Evolutionary conservation across 2,888 invertebrate genomes (phyloP), one percentile per base, ranked within the genome.

Genomic region (Thumatha senex): DNA sequence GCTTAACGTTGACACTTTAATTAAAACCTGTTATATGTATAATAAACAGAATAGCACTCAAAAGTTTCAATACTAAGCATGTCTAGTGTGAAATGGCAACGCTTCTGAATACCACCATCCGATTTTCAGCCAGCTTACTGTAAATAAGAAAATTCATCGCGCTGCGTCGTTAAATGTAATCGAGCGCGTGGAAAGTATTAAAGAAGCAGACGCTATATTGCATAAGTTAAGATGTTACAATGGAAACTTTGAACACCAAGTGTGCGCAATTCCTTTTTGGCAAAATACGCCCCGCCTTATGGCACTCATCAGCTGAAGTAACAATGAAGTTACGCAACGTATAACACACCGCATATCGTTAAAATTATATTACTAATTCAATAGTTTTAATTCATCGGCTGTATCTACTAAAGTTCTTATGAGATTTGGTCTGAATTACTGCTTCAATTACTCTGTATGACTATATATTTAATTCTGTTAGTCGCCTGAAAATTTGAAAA

Each of bases 141-240:
- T 87, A 89, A 89, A 89, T 89, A 90, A 89, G 85, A 86, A 84
- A 87, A 89, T 89, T 90, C 82, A 81, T 85, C 80, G 82, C 80
- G 86, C 80, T 79, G 80, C 77, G 86, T 82, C 84, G 87, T 90
- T 89, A 90, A 89, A 84, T 76, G 87, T 86, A 90, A 91, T 91
- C 90, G 90, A 89, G 86, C 89, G 88, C 80, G 78, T 80, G 80
- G 83, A 89, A 91, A 89, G 90, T 89, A 89, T 89, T 87, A 89
- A 88, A 86, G 86, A 85, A 86, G 85, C 86, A 83, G 82, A 86
- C 85, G 84, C 80, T 85, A 88, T 89, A 90, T 89, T 89, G 89
- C 89, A 85, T 86, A 90, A 90, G 89, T 90, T 90, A 80, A 82
- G 86, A 86, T 86, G 86, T 89, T 80, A 88, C 88, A 89, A 83